A percentile compares a stretch with the other conserved stretches of the same genome.
These are phyloP conservation scores for Philonicus albiceps DNA, from an alignment of 2,888 invertebrate species.

Conservation along the genomic window DNA sequence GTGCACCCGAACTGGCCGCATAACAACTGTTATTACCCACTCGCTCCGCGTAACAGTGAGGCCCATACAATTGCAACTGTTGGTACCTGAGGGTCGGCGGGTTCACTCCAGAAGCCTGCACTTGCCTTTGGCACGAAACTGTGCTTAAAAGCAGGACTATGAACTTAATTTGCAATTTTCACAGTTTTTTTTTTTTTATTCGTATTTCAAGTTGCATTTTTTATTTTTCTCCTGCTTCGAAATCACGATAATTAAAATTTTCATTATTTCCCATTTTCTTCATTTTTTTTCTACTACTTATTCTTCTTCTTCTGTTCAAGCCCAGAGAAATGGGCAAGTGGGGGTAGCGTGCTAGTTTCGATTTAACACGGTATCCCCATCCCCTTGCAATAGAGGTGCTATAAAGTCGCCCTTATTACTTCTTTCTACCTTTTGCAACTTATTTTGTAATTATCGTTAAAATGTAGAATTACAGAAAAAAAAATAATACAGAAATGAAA, in stretches of 20 bases:
- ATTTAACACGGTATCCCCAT: background rate
- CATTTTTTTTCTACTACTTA: background rate
- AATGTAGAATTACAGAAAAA: background rate
- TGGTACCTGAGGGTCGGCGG: background rate
- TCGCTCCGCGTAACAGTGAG: background rate
- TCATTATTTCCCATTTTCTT: background rate
- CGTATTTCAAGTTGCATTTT: background rate
- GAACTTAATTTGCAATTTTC: conserved; percentile 26
- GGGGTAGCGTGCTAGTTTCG: conserved; percentile 4
- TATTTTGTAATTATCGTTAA: conserved; percentile 10
- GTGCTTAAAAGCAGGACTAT: background rate
- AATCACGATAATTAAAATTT: conserved; percentile 12
- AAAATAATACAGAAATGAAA: background rate
- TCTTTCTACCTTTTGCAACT: background rate
- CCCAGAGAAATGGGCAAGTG: background rate
- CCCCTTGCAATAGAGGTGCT: background rate
- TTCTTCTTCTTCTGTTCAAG: background rate
- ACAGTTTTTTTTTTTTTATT: background rate
- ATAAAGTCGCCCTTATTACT: background rate
- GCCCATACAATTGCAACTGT: background rate
- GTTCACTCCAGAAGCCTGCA: background rate
- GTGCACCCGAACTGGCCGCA: background rate
- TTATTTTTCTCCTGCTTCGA: background rate
- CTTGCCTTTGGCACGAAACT: conserved; percentile 6
- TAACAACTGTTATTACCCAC: background rate